Conservation (phyloP, 2,888 invertebrate species). For the Erebia epiphron region DNA sequence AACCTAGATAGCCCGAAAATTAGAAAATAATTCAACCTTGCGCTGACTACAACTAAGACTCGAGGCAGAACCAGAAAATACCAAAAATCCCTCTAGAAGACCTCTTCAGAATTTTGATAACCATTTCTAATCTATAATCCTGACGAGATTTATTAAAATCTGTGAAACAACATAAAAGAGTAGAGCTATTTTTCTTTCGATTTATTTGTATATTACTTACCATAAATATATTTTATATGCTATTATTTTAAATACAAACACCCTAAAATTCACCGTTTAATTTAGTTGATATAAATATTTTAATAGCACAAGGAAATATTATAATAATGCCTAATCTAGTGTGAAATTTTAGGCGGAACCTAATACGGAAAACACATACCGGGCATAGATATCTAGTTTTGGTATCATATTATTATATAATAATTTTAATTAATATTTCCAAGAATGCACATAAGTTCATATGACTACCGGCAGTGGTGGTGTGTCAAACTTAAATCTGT, state of each 20-base stretch:
- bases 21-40: no score
- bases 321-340: not conserved
- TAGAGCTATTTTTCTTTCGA: no score
- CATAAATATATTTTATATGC: no score
- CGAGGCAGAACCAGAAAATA: no score
- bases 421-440: not conserved
- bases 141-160: no score
- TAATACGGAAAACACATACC: not conserved
- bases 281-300: not conserved
- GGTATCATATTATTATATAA: not conserved
- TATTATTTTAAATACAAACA: not conserved
- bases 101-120: no score
- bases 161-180: no score
- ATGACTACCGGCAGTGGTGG: constrained; percentile 2
- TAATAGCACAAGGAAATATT: not conserved
- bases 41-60: no score
- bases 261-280: not conserved
- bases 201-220: no score
- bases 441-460: not conserved
- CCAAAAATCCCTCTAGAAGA: no score
- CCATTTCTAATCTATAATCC: no score
- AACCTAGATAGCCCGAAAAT: no score
- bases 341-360: not conserved
- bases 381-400: not conserved
- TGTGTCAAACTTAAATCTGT: constrained; percentile 12